phyloP scores from a whole-genome alignment of 2,797 vertebrate species.

The Chloroceryle amazona region DNA sequence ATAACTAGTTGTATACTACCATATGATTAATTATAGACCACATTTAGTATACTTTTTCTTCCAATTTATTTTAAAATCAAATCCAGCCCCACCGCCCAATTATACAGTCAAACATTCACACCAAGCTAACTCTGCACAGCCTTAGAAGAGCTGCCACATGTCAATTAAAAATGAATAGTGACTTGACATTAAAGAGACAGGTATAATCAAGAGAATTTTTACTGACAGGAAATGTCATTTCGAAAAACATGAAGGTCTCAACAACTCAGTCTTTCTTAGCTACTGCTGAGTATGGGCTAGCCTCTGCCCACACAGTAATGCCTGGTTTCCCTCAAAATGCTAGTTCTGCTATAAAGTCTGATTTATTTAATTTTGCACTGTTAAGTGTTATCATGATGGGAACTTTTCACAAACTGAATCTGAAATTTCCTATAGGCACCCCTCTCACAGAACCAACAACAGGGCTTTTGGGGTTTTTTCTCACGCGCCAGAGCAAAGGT shows the following conservation, averaged over 20 bases:
- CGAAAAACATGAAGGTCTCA: background rate
- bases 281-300: background rate
- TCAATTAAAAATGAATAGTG: slow-evolving; percentile 6
- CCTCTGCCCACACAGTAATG: background rate
- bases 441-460: background rate
- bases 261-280: background rate
- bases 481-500: background rate
- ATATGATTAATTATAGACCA: background rate
- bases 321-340: background rate
- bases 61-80: background rate
- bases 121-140: background rate
- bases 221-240: background rate
- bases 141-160: background rate
- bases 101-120: background rate
- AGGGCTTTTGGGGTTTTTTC: background rate
- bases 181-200: background rate
- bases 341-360: background rate
- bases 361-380: background rate
- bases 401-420: background rate
- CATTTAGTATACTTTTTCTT: background rate
- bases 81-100: background rate
- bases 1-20: background rate
- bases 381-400: background rate
- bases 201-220: background rate
- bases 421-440: background rate